These are phyloP conservation scores for Caenorhabditis auriculariae DNA, from an alignment of 2,888 invertebrate genomes.

Conservation along the genomic window DNA sequence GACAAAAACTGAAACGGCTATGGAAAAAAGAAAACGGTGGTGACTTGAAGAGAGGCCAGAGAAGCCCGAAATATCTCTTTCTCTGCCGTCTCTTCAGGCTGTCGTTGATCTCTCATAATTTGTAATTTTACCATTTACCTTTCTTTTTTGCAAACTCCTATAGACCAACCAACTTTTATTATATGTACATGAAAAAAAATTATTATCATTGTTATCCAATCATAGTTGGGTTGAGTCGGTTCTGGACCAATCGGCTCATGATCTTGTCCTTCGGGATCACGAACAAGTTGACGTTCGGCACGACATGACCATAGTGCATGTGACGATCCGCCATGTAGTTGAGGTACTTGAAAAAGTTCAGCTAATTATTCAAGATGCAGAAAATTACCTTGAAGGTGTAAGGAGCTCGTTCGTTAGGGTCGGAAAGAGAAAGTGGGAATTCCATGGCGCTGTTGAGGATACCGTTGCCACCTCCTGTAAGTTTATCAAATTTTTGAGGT, in stretches of 20 bases:
- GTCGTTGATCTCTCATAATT: too few relatives aligned
- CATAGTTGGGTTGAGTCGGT: slow-evolving; percentile 54
- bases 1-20: too few relatives aligned
- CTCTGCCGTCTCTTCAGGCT: too few relatives aligned
- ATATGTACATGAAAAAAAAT: too few relatives aligned
- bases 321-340: slow-evolving; percentile 58
- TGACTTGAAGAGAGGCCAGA: too few relatives aligned
- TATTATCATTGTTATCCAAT: slow-evolving; percentile 32
- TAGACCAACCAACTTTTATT: too few relatives aligned
- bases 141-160: too few relatives aligned
- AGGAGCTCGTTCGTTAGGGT: slow-evolving; percentile 54
- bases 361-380: background rate
- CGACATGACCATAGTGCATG: slow-evolving; percentile 50
- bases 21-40: too few relatives aligned
- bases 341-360: slow-evolving; percentile 29
- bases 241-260: slow-evolving; percentile 46
- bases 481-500: too few relatives aligned
- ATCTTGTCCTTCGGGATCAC: slow-evolving; percentile 51
- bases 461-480: slow-evolving; percentile 51
- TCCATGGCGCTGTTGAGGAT: slow-evolving; percentile 53
- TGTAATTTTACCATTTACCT: too few relatives aligned
- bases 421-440: slow-evolving; percentile 50
- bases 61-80: too few relatives aligned
- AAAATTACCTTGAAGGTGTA: slow-evolving; percentile 42
- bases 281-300: slow-evolving; percentile 52